Evolutionary conservation across 2,888 invertebrate genomes (phyloP).

Genomic region (Apantesis nais): DNA sequence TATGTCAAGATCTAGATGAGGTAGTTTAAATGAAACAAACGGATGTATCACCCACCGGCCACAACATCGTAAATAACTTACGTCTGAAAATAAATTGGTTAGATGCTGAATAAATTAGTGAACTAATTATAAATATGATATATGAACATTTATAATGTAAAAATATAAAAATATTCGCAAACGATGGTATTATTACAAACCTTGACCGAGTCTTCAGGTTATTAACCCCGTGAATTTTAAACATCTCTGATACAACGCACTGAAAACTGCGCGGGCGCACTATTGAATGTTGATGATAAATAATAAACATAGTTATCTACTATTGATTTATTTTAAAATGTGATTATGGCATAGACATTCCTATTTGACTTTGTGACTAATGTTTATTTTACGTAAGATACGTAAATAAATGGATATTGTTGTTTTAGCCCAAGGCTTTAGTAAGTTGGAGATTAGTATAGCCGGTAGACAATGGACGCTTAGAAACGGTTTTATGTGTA

Average conservation of each 20-base stretch:
- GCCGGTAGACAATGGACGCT: too few relatives aligned
- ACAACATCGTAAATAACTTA: neutral
- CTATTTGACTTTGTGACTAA: neutral
- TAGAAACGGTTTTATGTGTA: too few relatives aligned
- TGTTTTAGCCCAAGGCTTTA: too few relatives aligned
- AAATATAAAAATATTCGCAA: too few relatives aligned
- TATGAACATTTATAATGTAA: neutral
- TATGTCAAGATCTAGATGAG: neutral
- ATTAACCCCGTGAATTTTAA: constrained; percentile 30
- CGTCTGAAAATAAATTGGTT: neutral
- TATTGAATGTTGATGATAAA: constrained; percentile 29
- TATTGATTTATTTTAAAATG: constrained; percentile 16
- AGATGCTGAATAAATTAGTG: neutral
- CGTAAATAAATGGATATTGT: too few relatives aligned
- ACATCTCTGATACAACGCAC: constrained; percentile 32
- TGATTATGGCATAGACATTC: neutral
- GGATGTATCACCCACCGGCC: neutral
- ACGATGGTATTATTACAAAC: constrained; percentile 33
- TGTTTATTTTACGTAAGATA: too few relatives aligned
- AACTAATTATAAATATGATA: neutral
- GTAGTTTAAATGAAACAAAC: neutral
- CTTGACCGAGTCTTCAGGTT: constrained; percentile 49
- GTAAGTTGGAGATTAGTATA: too few relatives aligned
- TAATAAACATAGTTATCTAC: constrained; percentile 23
- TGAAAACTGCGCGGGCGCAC: constrained; percentile 43